Percentiles rank a stretch among this genome's conserved stretches.
phyloP scores from a whole-genome alignment of 2,797 vertebrate genomes.

The Poeciliopsis gracilis region DNA sequence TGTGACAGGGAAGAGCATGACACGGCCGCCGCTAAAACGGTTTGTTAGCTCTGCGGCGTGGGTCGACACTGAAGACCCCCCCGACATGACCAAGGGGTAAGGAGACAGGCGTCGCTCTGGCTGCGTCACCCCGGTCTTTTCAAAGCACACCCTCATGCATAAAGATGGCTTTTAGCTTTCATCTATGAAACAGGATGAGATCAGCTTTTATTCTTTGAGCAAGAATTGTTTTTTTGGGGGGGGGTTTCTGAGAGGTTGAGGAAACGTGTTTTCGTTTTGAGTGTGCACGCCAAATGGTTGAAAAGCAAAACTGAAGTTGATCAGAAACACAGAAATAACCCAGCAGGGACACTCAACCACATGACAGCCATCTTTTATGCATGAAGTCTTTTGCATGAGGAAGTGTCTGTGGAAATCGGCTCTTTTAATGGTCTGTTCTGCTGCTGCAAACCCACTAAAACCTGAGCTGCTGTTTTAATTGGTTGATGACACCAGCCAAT shows the following conservation, averaged over 20 bases:
- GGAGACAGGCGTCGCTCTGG: constrained; percentile 21
- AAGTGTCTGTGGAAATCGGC: constrained; percentile 9
- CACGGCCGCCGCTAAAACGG: constrained; percentile 88
- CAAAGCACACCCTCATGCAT: constrained; percentile 28
- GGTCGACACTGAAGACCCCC: constrained; percentile 85
- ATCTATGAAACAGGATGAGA: background rate
- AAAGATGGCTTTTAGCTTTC: constrained; percentile 43
- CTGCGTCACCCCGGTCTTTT: constrained; percentile 16
- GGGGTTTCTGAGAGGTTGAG: background rate
- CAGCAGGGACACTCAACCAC: background rate
- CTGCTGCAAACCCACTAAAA: constrained; percentile 1
- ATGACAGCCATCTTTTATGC: constrained; percentile 56
- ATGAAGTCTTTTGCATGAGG: constrained; percentile 46
- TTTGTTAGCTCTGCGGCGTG: constrained; percentile 91
- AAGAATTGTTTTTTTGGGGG: no score
- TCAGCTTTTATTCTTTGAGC: background rate
- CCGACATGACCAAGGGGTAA: constrained; percentile 85
- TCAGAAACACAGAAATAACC: background rate
- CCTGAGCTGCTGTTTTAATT: background rate
- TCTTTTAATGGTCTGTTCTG: background rate
- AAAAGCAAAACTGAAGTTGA: background rate
- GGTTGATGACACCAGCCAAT: constrained; percentile 1
- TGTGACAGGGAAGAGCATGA: constrained; percentile 83
- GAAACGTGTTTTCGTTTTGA: background rate
- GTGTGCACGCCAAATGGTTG: background rate